Evolutionary conservation across 2,888 invertebrate species (phyloP).

Genomic region (Blera fallax): DNA sequence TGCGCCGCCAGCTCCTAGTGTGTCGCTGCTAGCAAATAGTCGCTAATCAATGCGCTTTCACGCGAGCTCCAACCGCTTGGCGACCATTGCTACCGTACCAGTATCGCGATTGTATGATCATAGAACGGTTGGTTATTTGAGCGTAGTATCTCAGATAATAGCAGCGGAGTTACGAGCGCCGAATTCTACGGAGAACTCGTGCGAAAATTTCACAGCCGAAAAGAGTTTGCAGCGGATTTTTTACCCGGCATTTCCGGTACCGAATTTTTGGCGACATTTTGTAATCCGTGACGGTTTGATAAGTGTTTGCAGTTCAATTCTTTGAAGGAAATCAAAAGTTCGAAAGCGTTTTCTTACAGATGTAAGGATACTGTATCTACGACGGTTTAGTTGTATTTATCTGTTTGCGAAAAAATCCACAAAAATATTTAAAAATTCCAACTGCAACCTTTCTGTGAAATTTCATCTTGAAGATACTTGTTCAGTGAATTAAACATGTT

Average conservation of each 20-base stretch:
- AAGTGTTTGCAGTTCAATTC: neutral
- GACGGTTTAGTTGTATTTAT: too few relatives aligned
- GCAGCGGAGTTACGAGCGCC: neutral
- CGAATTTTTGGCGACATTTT: neutral
- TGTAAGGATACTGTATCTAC: too few relatives aligned
- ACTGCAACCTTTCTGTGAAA: neutral
- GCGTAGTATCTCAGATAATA: neutral
- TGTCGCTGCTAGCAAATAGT: conserved; percentile 17
- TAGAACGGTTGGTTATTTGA: conserved; percentile 40
- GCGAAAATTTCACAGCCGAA: neutral
- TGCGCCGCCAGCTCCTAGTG: conserved; percentile 44
- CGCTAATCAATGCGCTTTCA: conserved; percentile 56
- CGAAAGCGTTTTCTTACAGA: neutral
- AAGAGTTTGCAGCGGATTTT: neutral
- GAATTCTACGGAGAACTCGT: neutral
- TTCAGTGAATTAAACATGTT: neutral
- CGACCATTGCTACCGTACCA: conserved; percentile 32
- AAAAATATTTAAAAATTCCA: neutral
- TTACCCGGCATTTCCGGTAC: conserved; percentile 25
- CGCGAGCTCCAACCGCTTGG: conserved; percentile 34
- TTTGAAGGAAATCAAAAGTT: neutral
- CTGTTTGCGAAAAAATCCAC: too few relatives aligned
- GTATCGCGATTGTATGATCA: conserved; percentile 54
- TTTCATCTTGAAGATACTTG: neutral
- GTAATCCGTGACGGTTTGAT: neutral